Evolutionary conservation across 2,888 invertebrate species (phyloP).

Genomic region (Diarsia brunnea): DNA sequence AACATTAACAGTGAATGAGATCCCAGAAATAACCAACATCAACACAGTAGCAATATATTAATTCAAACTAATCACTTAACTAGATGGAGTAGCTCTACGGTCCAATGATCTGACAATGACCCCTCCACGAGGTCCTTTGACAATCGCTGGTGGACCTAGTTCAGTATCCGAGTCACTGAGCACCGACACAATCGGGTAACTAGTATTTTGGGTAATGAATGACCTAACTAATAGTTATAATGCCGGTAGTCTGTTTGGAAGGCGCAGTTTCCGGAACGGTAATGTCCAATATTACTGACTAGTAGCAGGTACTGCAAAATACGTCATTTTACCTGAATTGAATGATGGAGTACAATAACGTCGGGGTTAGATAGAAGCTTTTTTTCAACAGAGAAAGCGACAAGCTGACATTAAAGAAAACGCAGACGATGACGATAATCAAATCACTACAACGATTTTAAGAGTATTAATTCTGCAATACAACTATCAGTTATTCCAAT

Average conservation of each 20-base stretch:
- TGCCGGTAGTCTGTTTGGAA: neutral
- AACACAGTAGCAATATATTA: neutral
- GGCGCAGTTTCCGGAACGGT: neutral
- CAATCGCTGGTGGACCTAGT: conserved; percentile 32
- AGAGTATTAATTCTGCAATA: neutral
- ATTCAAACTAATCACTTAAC: conserved; percentile 23
- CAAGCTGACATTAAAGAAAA: neutral
- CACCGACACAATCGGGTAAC: conserved; percentile 2
- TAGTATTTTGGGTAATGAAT: conserved; percentile 37
- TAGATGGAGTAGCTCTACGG: conserved; percentile 21
- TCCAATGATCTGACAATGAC: conserved; percentile 47
- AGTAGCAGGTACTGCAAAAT: neutral
- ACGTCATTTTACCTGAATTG: neutral
- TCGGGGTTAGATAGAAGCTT: neutral
- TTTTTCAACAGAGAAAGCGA: neutral
- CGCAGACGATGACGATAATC: neutral
- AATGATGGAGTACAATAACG: neutral
- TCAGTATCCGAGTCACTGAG: conserved; percentile 41
- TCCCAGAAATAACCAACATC: neutral
- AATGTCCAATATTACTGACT: neutral
- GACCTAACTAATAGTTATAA: conserved; percentile 12
- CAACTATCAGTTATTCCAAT: neutral
- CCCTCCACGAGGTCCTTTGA: conserved; percentile 46
- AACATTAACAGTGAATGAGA: neutral
- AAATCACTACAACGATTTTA: neutral